Conservation (phyloP, 2,113 vertebrate genomes). For the Crotalus horridus region DNA sequence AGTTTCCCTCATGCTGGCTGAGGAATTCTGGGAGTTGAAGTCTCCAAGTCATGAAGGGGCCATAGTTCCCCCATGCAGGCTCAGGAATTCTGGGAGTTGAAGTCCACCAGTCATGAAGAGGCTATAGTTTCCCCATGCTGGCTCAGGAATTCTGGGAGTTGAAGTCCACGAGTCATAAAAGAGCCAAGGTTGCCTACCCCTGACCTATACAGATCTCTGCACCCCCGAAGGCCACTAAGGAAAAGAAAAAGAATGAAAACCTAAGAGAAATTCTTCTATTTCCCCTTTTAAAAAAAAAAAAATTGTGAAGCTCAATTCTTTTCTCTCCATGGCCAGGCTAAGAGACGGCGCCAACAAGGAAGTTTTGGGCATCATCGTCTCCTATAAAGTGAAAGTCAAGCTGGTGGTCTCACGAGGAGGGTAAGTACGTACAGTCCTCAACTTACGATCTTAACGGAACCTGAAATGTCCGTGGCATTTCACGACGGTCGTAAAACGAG, state of each 20-base stretch:
- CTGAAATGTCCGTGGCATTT: background rate
- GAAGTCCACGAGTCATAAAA: no score
- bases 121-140: no score
- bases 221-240: background rate
- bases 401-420: conserved; percentile 94
- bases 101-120: no score
- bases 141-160: no score
- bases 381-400: conserved; percentile 98
- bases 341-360: conserved; percentile 92
- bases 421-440: conserved; percentile 67
- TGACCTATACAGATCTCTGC: background rate
- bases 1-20: no score
- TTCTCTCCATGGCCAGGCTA: conserved; percentile 68
- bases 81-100: no score
- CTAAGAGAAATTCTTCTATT: background rate
- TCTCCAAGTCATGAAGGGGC: no score
- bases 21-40: no score
- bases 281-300: no score
- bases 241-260: background rate
- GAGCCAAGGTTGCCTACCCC: no score
- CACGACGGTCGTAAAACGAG: no score
- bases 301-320: background rate
- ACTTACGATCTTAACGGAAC: background rate
- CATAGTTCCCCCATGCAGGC: no score
- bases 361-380: conserved; percentile 93